Evolutionary conservation across 2,888 invertebrate genomes (phyloP), one percentile per base, ranked within the genome.

Genomic region (Phaedon cochleariae): DNA sequence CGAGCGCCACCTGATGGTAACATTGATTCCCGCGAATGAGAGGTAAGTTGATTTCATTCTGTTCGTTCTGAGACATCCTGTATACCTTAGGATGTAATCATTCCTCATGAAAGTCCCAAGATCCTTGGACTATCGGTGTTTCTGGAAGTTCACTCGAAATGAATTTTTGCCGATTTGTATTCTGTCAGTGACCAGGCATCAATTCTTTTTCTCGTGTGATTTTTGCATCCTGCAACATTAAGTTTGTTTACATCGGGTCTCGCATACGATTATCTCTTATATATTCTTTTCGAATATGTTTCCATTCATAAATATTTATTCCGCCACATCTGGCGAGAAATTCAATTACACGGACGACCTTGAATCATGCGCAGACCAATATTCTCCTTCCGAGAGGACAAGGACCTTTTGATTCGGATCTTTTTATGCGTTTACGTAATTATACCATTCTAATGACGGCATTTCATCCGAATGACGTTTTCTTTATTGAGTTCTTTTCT

Each of bases 391-490:
- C 1, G n/a, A 41, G 15, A 41, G 41, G 37, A 45, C 55, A 41
- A 57, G 55, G 41, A 37, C 55, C 37, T 57, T 57, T 20, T 53
- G 37, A 34, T 34, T 34, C 37, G 12, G 31, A 34, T 31, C 31
- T 53, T 34, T 18, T 37, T 17, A 53, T 20, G 31, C 37, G 34
- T 53, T 21, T 18, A 53, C 21, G 41, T 41, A 41, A 41, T 41
- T 41, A 41, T 15, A 9, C 58, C 31, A 26, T 49, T 62, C 59
- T 64, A 63, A 68, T 63, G 65, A 66, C 55, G 60, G 61, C 60
- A 46, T 64, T 68, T 65, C 55, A 62, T 65, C 49, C 60, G 20
- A 65, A 62, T 60, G 59, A 60, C 58, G 62, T 63, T 62, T 63
- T 41, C 59, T 64, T 58, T 64, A 64, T 61, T 67, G 29, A 61